Evolutionary conservation across 2,113 vertebrate species (phyloP).

Genomic region (Propithecus coquereli): DNA sequence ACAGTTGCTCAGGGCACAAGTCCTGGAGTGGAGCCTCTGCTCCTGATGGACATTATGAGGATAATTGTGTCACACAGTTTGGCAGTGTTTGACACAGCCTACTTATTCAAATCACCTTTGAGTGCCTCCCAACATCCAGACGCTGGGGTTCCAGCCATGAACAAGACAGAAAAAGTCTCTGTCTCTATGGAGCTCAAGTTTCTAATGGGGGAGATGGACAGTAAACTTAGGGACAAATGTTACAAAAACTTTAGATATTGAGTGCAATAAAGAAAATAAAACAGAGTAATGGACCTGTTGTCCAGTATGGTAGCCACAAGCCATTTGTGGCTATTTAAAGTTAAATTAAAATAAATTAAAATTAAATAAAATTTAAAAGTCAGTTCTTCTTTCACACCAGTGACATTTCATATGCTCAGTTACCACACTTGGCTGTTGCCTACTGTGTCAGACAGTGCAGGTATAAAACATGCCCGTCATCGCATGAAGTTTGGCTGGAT

Average conservation of each 20-base stretch:
- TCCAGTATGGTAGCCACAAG: background rate
- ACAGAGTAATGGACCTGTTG: background rate
- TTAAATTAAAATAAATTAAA: slow-evolving; percentile 3
- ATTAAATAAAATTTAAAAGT: background rate
- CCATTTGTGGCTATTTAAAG: background rate
- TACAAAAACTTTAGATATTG: background rate
- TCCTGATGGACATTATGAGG: background rate
- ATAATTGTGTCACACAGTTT: background rate
- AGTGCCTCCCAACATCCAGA: background rate
- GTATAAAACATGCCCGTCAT: background rate
- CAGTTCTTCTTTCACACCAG: background rate
- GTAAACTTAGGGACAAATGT: background rate
- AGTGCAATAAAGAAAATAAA: background rate
- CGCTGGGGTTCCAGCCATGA: background rate
- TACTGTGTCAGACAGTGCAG: background rate
- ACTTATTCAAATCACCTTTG: background rate
- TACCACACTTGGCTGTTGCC: background rate
- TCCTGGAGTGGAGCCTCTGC: background rate
- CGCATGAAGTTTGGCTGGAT: background rate
- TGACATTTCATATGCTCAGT: background rate
- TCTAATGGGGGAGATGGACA: background rate
- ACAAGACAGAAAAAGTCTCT: background rate
- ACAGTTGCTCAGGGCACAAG: background rate
- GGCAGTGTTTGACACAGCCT: background rate
- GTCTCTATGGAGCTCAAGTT: background rate